phyloP scores from a whole-genome alignment of 1,140 invertebrate species.

The Drosophila kikkawai region DNA sequence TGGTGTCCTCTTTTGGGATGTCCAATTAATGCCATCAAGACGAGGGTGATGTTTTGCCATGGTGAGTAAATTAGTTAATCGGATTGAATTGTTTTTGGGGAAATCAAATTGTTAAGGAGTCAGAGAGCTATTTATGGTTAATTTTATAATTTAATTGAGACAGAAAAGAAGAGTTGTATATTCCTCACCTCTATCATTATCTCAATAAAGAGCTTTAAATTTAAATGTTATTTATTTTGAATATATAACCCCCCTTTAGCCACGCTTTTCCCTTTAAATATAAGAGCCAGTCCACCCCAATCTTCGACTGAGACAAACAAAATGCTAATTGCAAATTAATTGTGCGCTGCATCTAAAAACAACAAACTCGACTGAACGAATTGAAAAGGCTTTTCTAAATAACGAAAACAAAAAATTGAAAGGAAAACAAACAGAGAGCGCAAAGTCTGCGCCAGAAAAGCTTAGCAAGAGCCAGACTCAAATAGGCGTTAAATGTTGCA shows the following conservation, averaged over 20 bases:
- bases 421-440: conserved; percentile 64
- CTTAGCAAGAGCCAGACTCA: conserved; percentile 70
- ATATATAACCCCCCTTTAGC: neutral
- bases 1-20: conserved; percentile 35
- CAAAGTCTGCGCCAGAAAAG: conserved; percentile 58
- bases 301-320: conserved; percentile 32
- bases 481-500: conserved; percentile 83
- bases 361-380: conserved; percentile 52
- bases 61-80: conserved; percentile 76
- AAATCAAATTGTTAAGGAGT: neutral
- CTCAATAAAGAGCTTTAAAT: neutral
- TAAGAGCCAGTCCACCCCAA: conserved; percentile 18
- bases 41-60: conserved; percentile 58
- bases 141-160: neutral
- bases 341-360: conserved; percentile 77
- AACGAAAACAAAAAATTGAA: conserved; percentile 56
- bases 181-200: neutral
- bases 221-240: neutral
- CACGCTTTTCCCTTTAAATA: neutral
- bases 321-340: conserved; percentile 83
- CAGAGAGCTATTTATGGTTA: neutral
- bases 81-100: conserved; percentile 46
- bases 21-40: conserved; percentile 41
- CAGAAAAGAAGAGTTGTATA: neutral
- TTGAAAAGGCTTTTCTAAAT: conserved; percentile 49